Conservation (phyloP, 2,113 vertebrate genomes). For the Limnothrissa miodon region DNA sequence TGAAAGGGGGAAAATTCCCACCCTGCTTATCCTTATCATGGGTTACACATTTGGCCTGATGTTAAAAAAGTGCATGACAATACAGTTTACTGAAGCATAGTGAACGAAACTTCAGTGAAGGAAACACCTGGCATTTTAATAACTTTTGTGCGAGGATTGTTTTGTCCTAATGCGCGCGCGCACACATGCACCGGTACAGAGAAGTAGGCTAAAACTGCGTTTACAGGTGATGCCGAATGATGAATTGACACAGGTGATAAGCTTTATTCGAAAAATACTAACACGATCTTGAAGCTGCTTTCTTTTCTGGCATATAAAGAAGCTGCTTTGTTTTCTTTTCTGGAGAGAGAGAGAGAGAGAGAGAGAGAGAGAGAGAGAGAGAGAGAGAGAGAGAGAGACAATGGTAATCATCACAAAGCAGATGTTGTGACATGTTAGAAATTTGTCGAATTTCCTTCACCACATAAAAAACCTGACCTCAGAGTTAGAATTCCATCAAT, state of each 20-base stretch:
- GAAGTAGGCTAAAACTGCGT: background rate
- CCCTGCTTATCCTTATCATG: background rate
- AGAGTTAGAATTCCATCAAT: constrained; percentile 26
- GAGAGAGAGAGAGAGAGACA: background rate
- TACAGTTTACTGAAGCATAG: background rate
- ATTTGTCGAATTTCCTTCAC: background rate
- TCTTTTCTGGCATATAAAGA: background rate
- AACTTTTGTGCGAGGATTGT: background rate
- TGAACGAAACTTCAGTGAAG: background rate
- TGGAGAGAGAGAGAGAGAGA: background rate
- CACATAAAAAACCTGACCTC: constrained; percentile 17
- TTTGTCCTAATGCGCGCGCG: background rate
- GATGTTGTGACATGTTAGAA: background rate
- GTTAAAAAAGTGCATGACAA: background rate
- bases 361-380: background rate
- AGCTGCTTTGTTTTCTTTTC: background rate
- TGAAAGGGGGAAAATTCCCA: background rate
- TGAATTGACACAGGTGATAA: background rate
- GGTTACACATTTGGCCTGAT: background rate
- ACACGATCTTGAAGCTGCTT: background rate
- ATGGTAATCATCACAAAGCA: background rate
- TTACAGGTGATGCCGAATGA: background rate
- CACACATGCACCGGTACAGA: background rate
- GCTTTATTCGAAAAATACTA: background rate
- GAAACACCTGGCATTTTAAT: background rate